Evolutionary conservation across 2,888 invertebrate genomes (phyloP).

Genomic region (Cybosia mesomella): DNA sequence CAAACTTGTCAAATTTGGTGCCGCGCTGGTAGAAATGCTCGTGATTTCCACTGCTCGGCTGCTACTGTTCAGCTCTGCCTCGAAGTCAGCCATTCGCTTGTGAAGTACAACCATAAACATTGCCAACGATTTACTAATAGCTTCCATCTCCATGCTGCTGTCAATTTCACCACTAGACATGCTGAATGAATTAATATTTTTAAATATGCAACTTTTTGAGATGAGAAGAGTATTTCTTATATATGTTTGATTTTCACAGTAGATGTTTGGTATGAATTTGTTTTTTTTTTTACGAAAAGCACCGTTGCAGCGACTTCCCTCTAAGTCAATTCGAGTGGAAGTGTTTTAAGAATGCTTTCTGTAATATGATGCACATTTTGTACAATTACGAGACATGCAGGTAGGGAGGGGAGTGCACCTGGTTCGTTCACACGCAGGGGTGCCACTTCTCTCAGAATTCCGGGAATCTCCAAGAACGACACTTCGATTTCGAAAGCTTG

Average conservation of each 20-base stretch:
- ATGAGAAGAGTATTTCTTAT: too few relatives aligned
- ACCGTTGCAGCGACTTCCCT: background rate
- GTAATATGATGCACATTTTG: conserved; percentile 4
- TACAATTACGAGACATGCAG: background rate
- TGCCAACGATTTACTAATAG: background rate
- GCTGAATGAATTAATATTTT: background rate
- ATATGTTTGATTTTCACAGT: too few relatives aligned
- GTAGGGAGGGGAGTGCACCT: background rate
- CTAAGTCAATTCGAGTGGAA: background rate
- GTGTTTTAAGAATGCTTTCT: background rate
- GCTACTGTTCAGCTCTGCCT: background rate
- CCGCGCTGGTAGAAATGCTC: background rate
- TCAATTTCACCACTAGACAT: background rate
- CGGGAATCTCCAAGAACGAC: background rate
- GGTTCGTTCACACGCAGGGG: conserved; percentile 1
- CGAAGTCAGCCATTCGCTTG: background rate
- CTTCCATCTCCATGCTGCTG: background rate
- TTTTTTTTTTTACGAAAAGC: background rate
- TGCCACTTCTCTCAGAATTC: background rate
- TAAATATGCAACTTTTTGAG: too few relatives aligned
- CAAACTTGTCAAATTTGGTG: background rate
- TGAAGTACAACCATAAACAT: background rate
- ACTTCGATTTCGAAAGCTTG: too few relatives aligned
- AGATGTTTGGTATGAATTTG: background rate
- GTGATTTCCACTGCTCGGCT: background rate